Conservation (phyloP, 1,140 invertebrate species). For the Caenorhabditis latens region DNA sequence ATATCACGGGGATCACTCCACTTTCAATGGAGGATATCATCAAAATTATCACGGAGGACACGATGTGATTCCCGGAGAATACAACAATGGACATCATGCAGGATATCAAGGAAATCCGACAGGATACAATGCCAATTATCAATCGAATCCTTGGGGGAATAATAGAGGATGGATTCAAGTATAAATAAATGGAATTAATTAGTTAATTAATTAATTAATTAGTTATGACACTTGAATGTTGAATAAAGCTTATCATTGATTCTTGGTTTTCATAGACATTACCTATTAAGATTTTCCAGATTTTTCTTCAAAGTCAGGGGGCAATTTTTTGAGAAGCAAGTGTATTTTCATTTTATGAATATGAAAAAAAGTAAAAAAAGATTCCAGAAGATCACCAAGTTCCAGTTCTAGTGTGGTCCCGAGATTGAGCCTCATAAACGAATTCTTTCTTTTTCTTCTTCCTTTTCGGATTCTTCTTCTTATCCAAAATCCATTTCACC, state of each 20-base stretch:
- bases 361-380: too few relatives aligned
- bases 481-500: not conserved
- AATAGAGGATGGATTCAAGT: slow-evolving; percentile 24
- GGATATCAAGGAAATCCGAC: not conserved
- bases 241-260: too few relatives aligned
- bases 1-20: slow-evolving; percentile 6
- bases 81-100: not conserved
- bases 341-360: too few relatives aligned
- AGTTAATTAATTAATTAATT: too few relatives aligned
- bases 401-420: not conserved
- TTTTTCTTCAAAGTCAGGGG: too few relatives aligned
- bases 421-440: not conserved
- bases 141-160: not conserved
- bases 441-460: not conserved
- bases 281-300: too few relatives aligned
- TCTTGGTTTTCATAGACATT: too few relatives aligned
- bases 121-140: slow-evolving; percentile 5
- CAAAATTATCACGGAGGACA: not conserved
- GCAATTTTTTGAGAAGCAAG: too few relatives aligned
- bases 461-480: not conserved
- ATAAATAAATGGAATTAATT: not conserved
- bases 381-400: not conserved
- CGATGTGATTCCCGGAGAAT: not conserved
- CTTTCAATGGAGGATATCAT: not conserved
- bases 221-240: too few relatives aligned